Evolutionary conservation across 2,113 vertebrate genomes (phyloP).

Genomic region (Myrmecophaga tridactyla): DNA sequence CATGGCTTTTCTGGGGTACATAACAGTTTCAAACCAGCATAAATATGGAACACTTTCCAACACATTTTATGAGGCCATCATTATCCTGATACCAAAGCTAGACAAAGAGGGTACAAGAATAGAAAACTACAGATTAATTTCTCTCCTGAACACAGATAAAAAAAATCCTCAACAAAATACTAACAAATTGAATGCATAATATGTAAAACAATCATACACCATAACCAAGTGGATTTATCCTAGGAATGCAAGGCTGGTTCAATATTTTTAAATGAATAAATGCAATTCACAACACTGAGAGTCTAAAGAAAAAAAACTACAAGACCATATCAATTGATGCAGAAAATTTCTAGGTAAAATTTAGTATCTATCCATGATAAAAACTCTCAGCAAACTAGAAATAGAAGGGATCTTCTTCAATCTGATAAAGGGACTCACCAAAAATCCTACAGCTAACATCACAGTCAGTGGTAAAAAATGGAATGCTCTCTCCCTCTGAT

Average conservation of each 20-base stretch:
- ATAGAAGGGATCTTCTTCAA: neutral
- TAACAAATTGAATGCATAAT: slow-evolving; percentile 16
- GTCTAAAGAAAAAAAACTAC: neutral
- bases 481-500: neutral
- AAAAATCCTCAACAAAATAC: slow-evolving; percentile 7
- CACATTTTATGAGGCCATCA: neutral
- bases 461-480: neutral
- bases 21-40: too few species aligned
- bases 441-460: neutral
- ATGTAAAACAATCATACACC: neutral
- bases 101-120: neutral
- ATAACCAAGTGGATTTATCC: slow-evolving; percentile 3
- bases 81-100: slow-evolving; percentile 6
- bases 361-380: slow-evolving; percentile 1
- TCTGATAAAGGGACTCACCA: neutral
- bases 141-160: neutral
- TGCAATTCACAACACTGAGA: neutral
- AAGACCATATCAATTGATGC: neutral
- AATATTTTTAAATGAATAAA: neutral
- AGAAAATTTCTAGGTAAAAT: slow-evolving; percentile 21
- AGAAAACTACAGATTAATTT: neutral
- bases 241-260: neutral
- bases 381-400: neutral
- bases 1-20: too few species aligned
- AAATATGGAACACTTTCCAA: neutral